These are phyloP conservation scores for Gnatocerus cornutus DNA, from an alignment of 2,888 invertebrate genomes.

Conservation along the genomic window DNA sequence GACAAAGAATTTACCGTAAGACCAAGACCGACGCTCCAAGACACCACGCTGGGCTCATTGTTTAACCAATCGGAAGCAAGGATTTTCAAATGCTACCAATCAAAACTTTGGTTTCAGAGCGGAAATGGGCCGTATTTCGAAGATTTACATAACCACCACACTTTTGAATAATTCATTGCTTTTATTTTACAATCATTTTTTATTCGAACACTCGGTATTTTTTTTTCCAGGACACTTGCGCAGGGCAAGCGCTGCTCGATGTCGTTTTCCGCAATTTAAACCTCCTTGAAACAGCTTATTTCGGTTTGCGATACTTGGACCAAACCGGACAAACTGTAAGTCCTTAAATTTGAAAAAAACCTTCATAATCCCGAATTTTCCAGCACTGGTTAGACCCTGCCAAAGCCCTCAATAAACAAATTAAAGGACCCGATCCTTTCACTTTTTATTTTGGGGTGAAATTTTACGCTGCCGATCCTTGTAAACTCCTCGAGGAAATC, in stretches of 20 bases:
- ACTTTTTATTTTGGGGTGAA: conserved; percentile 97
- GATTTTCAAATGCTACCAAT: too few relatives aligned
- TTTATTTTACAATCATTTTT: not conserved
- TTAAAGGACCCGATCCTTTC: conserved; percentile 80
- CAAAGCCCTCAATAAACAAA: conserved; percentile 90
- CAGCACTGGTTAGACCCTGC: conserved; percentile 97
- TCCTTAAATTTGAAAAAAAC: not conserved
- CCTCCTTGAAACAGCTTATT: conserved; percentile 96
- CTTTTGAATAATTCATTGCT: too few relatives aligned
- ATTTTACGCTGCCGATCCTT: conserved; percentile 97
- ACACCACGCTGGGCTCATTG: too few relatives aligned
- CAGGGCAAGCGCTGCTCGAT: conserved; percentile 92
- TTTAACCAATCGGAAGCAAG: too few relatives aligned
- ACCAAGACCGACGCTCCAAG: too few relatives aligned
- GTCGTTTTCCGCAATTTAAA: conserved; percentile 94
- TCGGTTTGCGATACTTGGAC: conserved; percentile 94
- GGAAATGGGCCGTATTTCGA: too few relatives aligned
- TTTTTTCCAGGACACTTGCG: conserved; percentile 84
- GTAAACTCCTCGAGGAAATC: conserved; percentile 96
- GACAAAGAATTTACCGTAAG: not conserved
- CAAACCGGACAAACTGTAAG: conserved; percentile 95
- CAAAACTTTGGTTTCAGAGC: too few relatives aligned
- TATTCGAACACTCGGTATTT: conserved; percentile 13
- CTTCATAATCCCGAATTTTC: conserved; percentile 22
- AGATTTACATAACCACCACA: too few relatives aligned